Conservation (phyloP, 1,140 invertebrate species). For the Probaryconus sp. region DNA sequence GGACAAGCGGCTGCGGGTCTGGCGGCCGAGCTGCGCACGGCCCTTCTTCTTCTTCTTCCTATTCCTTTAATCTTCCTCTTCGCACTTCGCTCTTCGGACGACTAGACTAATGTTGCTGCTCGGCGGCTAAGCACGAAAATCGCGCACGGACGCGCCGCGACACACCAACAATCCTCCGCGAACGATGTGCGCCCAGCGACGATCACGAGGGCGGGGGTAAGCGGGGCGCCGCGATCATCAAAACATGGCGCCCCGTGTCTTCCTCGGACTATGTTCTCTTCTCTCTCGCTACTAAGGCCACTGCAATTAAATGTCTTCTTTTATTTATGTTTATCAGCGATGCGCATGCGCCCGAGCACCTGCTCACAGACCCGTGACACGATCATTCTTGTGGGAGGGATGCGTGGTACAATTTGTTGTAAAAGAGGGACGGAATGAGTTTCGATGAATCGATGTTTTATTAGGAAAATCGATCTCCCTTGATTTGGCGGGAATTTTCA, state of each 20-base stretch:
- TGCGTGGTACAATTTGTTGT: no score
- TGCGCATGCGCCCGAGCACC: background rate
- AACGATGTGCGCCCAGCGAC: constrained; percentile 51
- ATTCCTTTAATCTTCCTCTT: no score
- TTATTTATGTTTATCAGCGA: constrained; percentile 1
- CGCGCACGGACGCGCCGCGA: background rate
- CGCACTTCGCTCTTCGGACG: background rate
- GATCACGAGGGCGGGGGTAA: constrained; percentile 27
- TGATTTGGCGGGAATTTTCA: no score
- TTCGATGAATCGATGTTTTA: no score
- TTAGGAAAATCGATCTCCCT: no score
- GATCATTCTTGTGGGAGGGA: no score
- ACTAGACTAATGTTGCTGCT: background rate
- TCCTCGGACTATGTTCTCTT: constrained; percentile 41
- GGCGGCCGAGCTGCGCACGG: constrained; percentile 10
- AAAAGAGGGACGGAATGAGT: background rate
- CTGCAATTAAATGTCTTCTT: background rate
- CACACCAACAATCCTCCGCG: constrained; percentile 38
- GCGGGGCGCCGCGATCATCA: constrained; percentile 72
- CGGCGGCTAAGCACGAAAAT: constrained; percentile 2
- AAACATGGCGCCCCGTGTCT: constrained; percentile 75
- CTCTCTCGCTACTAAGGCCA: constrained; percentile 9
- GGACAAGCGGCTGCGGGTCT: constrained; percentile 11
- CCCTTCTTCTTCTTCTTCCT: no score
- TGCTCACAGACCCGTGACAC: no score